Evolutionary conservation across 1,140 invertebrate species (phyloP).

Genomic region (Trypoxylus dichotomus): DNA sequence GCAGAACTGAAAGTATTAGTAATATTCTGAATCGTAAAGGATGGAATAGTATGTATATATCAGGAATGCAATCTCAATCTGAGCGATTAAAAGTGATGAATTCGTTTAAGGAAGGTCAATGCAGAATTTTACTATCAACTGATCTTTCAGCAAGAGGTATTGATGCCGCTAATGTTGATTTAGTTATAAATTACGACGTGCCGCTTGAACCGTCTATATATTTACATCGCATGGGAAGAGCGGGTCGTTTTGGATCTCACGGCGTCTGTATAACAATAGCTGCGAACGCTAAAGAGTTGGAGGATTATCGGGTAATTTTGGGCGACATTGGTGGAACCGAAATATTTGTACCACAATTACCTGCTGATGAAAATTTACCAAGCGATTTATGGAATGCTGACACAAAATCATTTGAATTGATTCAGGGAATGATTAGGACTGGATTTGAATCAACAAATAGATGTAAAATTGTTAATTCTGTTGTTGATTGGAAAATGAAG

Average conservation of each 20-base stretch:
- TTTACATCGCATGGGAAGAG: constrained; percentile 93
- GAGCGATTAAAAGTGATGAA: constrained; percentile 74
- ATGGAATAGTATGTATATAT: constrained; percentile 73
- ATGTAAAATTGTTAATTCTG: constrained; percentile 20
- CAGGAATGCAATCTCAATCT: constrained; percentile 76
- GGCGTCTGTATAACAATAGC: constrained; percentile 73
- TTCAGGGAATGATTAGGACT: constrained; percentile 28
- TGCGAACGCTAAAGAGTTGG: constrained; percentile 61
- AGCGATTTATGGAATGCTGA: constrained; percentile 52
- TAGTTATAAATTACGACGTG: constrained; percentile 91
- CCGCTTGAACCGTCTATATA: constrained; percentile 85
- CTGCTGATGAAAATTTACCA: constrained; percentile 44
- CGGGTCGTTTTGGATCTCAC: constrained; percentile 84
- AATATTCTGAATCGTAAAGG: constrained; percentile 69
- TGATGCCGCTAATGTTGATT: constrained; percentile 88
- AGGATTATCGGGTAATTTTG: constrained; percentile 62
- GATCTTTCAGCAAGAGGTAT: constrained; percentile 87
- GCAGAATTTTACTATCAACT: constrained; percentile 86
- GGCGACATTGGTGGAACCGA: constrained; percentile 54
- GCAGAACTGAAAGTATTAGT: constrained; percentile 71
- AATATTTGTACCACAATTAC: constrained; percentile 58
- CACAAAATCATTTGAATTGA: constrained; percentile 47
- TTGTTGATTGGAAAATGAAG: constrained; percentile 27
- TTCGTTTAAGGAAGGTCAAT: constrained; percentile 76
- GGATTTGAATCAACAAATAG: constrained; percentile 27